Evolutionary conservation across 1,140 invertebrate species (phyloP).

Genomic region (Lepidurus packardi): DNA sequence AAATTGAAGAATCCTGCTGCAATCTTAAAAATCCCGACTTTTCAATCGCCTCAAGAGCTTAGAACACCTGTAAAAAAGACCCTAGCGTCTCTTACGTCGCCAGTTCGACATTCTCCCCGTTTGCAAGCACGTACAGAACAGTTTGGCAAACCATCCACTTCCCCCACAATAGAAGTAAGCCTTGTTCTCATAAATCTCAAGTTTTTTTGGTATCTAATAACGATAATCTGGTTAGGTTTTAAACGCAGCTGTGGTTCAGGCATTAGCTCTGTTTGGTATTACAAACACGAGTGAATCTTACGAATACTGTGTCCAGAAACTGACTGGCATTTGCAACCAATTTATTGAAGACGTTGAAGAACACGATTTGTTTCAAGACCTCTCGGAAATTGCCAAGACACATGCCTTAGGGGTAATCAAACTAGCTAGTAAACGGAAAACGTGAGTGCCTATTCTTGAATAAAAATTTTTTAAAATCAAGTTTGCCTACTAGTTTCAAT

Average conservation of each 20-base stretch:
- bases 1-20: neutral
- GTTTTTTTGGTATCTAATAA: neutral
- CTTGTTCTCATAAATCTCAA: neutral
- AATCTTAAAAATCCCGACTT: neutral
- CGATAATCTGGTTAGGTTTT: neutral
- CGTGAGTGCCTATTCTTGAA: neutral
- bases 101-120: neutral
- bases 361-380: neutral
- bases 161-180: neutral
- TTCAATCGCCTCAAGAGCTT: neutral
- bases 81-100: neutral
- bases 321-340: neutral
- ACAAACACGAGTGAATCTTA: neutral
- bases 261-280: neutral
- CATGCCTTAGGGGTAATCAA: neutral
- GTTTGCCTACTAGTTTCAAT: too few relatives aligned
- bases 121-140: neutral
- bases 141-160: neutral
- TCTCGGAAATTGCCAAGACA: neutral
- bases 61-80: neutral
- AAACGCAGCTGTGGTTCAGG: neutral
- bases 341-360: neutral
- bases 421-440: neutral
- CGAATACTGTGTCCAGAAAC: conserved; percentile 10
- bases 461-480: too few relatives aligned